Evolutionary conservation across 2,888 invertebrate genomes (phyloP), one percentile per base, ranked within the genome.

Genomic region (Kryphioiulus occultus): DNA sequence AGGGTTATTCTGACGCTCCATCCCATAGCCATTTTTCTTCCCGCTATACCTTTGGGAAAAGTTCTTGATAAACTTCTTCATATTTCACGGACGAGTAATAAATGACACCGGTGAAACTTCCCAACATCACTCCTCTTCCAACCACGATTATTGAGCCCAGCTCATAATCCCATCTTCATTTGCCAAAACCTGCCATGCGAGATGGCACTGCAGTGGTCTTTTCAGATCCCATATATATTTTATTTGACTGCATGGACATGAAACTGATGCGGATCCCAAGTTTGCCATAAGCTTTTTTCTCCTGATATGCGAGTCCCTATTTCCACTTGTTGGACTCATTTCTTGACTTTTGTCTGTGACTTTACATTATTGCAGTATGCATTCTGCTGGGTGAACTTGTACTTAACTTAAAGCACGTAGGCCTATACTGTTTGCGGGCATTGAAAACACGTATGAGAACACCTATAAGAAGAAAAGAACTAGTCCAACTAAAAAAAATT

Each of bases 61-160:
- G 9, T 68, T 68, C 68, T 68, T 68, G 68, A 68, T 68, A 68
- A 68, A 68, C 68, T 68, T 68, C n/a, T 22, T 68, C 68, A 68
- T 68, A 68, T 68, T 68, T 68, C 68, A 68, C 68, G n/a, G 68
- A 26, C 68, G 26, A 22, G 68, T 68, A 68, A 68, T 68, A 68
- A 68, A 68, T 68, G 68, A 68, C 68, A 68, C 68, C 68, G 68
- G 68, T 68, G 68, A 22, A 68, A 68, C 68, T 68, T 68, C 26
- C n/a, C 22, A 22, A 10, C 68, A 68, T 68, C 68, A 26, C 7
- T 68, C 68, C n/a, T n/a, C 68, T 68, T 26, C 68, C 68, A 68
- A 68, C 68, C 68, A 68, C n/a, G 26, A 68, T 22, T n/a, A 26
- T 68, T 68, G 26, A 68, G 22, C 68, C 68, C n/a, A 68, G n/a